Evolutionary conservation across 2,797 vertebrate genomes (phyloP), one percentile per base, ranked within the genome.

Genomic region (Xerus rutilus): DNA sequence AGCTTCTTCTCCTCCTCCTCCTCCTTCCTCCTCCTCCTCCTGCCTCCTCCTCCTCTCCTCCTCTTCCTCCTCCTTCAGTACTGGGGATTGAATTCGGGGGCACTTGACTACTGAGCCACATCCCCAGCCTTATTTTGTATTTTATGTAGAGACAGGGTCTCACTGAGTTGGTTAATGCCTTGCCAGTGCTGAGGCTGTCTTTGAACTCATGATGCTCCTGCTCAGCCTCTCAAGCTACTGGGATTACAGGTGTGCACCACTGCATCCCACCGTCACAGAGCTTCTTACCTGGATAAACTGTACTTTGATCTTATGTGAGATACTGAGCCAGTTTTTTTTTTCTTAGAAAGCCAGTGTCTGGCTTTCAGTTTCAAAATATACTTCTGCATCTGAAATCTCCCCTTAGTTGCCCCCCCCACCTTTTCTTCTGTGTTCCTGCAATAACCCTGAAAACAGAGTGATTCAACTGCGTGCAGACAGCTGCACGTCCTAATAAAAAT

Each of bases 401-500:
- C 70, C 62, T 96, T 52, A 15, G 35, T 9, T 76, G 93, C n/a
- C 67, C 85, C 67, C 84, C 18, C 39, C 45, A 0, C 30, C 49
- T 78, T 85, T 69, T 83, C 76, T 77, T 74, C 5, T 32, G 21
- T 65, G n/a, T 69, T 92, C 76, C 70, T 45, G 10, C 57, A 91
- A 70, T 30, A 81, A 23, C 43, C 76, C 67, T 74, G 62, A 94
- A 89, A 81, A 96, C 20, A 93, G 74, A 93, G 18, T 0, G 3
- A 69, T 62, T 96, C 76, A 54, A 28, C 30, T 52, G 20, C 32
- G 47, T 64, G 57, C 39, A 91, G 84, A 72, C 47, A 95, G 79
- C 79, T 83, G 43, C 12, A 47, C n/a, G 78, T 93, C 62, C 49
- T 65, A 52, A 83, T 78, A 74, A 96, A 94, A 96, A 88, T 93